A percentile compares a stretch with the other conserved stretches of the same genome.
Evolutionary conservation across 1,140 invertebrate genomes (phyloP).

Genomic region (Euwallacea similis): DNA sequence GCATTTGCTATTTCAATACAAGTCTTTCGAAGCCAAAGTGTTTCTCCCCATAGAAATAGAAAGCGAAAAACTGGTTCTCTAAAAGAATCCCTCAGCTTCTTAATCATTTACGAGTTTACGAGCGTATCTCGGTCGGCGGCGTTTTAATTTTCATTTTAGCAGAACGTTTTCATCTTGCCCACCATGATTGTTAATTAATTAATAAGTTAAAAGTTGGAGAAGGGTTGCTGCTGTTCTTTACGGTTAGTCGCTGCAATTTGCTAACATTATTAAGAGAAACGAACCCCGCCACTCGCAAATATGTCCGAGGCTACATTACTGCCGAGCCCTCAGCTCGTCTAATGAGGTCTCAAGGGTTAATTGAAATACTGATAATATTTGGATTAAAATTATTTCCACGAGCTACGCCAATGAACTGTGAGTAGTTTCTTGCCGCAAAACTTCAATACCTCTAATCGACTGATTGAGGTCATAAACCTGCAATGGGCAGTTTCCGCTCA

Average conservation of each 20-base stretch:
- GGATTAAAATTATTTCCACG: background rate
- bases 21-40: too few relatives aligned
- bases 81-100: background rate
- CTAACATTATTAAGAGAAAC: conserved; percentile 53
- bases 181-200: conserved; percentile 55
- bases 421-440: background rate
- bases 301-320: conserved; percentile 51
- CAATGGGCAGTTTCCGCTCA: conserved; percentile 36
- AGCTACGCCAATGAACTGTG: background rate
- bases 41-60: too few relatives aligned
- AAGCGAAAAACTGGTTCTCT: too few relatives aligned
- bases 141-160: conserved; percentile 52
- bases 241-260: conserved; percentile 51
- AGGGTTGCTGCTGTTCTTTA: conserved; percentile 49
- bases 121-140: conserved; percentile 42
- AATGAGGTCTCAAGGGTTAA: background rate
- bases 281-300: conserved; percentile 47
- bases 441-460: conserved; percentile 21
- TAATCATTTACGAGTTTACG: conserved; percentile 40
- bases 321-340: conserved; percentile 31
- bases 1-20: too few relatives aligned
- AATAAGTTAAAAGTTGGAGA: conserved; percentile 51
- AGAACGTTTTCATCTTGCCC: conserved; percentile 49
- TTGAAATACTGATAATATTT: background rate
- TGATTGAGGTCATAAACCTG: conserved; percentile 31